Base-by-base conservation (phyloP, 2,888 invertebrate species). In the Cryptocheilus praepositus region DNA sequence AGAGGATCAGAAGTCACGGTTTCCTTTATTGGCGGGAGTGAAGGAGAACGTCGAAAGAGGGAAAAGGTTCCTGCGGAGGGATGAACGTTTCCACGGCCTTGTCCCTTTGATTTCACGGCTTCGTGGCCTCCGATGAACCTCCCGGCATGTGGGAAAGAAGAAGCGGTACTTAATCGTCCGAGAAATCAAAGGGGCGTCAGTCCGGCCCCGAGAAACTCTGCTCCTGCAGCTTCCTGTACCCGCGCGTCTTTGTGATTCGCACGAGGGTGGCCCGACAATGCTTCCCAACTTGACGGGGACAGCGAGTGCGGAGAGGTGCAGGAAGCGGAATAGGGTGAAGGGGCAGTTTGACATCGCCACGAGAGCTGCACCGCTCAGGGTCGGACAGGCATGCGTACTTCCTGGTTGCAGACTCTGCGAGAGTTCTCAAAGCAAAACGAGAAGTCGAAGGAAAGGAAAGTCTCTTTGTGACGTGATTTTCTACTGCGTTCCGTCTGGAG, bases 251-350 rank as follows among this genome's bases (percentile, higher is more conserved):
- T 70, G 65, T 67, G 56, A 11, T 25, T 22, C 25, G 64, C 67
- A 16, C 69, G 65, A 71, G 77, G 73, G 77, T 77, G 67, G 64
- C 70, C 72, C 69, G 77, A 76, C 70, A 61, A 71, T 72, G 68
- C 68, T 36, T 11, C 36, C 36, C 36, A 11, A 36, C 36, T 36
- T 1, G 36, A 67, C 46, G 56, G 61, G 58, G 62, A 46, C 51
- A 61, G 54, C 63, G 61, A 61, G 70, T 3, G 25, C 5, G 58
- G 58, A 43, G 45, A n/a, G 18, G 16, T 2, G 56, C 16, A 55
- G 53, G 53, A 64, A 28, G 52, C 21, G 52, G 28, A 3, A 15
- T 22, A 16, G 49, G 43, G 13, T 45, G 25, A 43, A 18, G 55
- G 44, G 57, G 62, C 49, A 57, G 46, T 64, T 43, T 43, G 57